Base-by-base conservation (phyloP, 1,140 invertebrate species). In the Monomorium pharaonis region DNA sequence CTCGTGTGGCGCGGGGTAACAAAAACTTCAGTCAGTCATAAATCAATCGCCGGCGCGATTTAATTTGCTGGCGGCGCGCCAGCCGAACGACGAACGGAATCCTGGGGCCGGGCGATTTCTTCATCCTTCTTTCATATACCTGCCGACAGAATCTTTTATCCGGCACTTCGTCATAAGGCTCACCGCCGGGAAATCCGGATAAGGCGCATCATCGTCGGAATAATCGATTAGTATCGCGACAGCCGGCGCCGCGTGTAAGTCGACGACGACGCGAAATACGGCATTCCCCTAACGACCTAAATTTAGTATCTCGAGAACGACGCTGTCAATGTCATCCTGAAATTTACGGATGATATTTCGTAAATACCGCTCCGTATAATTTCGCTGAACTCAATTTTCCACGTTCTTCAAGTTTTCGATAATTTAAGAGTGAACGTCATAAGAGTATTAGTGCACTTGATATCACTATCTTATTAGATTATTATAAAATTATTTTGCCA, bases 21-120 rank as follows among this genome's bases (percentile, higher is more conserved):
- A 88, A 90, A 90, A 90, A 83, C 87, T 88, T 77, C 54, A 90
- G 76, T 90, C 89, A 86, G 72, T 90, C 89, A 88, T 90, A 90
- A 90, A 90, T 90, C 89, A 90, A 90, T 90, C 89, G 56, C 33
- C 60, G 58, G 78, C 84, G 78, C 89, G 89, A 90, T 90, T 90
- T 90, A 90, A 84, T 88, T 90, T 86, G 60, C 67, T 90, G 89
- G 89, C 89, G 62, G 51, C 67, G 58, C 63, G 89, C 89, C 89
- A 90, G 74, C 65, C 89, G 84, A 90, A 89, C 89, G 88, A 85
- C 60, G 62, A 83, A 86, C 88, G 77, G 63, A 89, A 86, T 88
- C 76, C 86, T 62, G 70, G 44, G 33, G 77, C 76, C 83, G 69
- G 72, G 88, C 81, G 86, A 90, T 90, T 90, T 91, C 87, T 89